Base-by-base conservation (phyloP, 2,888 invertebrate genomes). In the Sarcophaga subvicina region DNA sequence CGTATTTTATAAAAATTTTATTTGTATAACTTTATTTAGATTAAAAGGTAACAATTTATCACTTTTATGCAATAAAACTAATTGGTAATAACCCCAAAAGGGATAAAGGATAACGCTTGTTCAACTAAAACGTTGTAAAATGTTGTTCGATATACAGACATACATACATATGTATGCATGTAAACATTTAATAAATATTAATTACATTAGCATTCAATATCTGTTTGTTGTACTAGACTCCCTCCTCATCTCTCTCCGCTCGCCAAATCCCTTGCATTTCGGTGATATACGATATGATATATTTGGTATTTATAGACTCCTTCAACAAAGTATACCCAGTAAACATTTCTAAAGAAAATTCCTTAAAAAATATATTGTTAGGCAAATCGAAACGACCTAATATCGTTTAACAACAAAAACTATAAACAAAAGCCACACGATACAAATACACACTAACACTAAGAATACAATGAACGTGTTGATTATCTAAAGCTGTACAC, bases 121-220 rank as follows among this genome's bases (percentile, higher is more conserved):
- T 12, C 54, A 54, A 54, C 54, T 14, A 54, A 54, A 54, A 54
- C 4, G 54, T 54, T 54, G 17, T 17, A 54, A 54, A 12, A 54
- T 54, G 17, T 54, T 14, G 17, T 37, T 2, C 37, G 10, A 37
- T 10, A 37, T 37, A 63, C 8, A 20, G 0, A 22, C 22, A 22
- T 22, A 22, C 62, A 62, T 62, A 62, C 22, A 22, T 3, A 37
- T 2, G 2, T 37, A 37, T 10, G 8, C 0, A 71, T 77, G 83
- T 83, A 76, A 86, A 86, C 82, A 87, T 88, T 87, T 88, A 86
- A 89, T 88, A 86, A 89, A 89, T 88, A 88, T 88, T 88, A 89
- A 88, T 89, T 88, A 85, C 87, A 89, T 89, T 88, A 88, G 88
- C 87, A 86, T 85, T 80, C 73, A 80, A 88, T 85, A 82, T 88